phyloP scores from a whole-genome alignment of 2,888 invertebrate species.

The Apocheima hispidaria region DNA sequence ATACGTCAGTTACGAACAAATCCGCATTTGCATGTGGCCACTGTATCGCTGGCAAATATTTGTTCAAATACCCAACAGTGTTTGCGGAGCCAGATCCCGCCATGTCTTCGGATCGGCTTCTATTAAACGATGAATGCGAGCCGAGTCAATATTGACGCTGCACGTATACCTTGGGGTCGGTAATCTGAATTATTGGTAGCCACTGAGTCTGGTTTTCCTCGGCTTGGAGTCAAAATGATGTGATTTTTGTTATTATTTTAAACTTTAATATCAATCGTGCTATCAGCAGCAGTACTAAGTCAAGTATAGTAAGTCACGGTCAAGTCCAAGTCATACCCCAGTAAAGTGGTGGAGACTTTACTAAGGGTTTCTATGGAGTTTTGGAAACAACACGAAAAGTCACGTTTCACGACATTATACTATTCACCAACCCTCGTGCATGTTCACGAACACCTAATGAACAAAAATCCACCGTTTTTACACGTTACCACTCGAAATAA shows the following conservation, averaged over 20 bases:
- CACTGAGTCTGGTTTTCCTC: neutral
- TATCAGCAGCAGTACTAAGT: no score
- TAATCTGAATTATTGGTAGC: slow-evolving; percentile 25
- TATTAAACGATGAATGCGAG: slow-evolving; percentile 44
- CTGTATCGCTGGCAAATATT: slow-evolving; percentile 53
- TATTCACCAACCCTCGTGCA: no score
- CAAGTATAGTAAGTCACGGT: no score
- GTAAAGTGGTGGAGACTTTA: no score
- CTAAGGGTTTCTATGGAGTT: no score
- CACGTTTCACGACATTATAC: no score
- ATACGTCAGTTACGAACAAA: slow-evolving; percentile 16
- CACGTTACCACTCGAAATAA: no score
- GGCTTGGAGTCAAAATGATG: neutral
- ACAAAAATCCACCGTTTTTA: no score
- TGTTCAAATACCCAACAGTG: slow-evolving; percentile 54
- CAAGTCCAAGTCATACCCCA: no score
- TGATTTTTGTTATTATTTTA: neutral
- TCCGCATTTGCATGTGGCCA: slow-evolving; percentile 47
- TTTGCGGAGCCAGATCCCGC: slow-evolving; percentile 54
- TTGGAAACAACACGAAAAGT: no score
- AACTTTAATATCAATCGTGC: neutral
- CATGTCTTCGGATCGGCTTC: slow-evolving; percentile 50
- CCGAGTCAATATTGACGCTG: slow-evolving; percentile 39
- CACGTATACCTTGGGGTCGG: slow-evolving; percentile 7
- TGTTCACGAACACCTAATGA: no score